These are phyloP conservation scores for Naso thynnoides DNA, from an alignment of 2,797 vertebrate genomes.

Conservation along the genomic window DNA sequence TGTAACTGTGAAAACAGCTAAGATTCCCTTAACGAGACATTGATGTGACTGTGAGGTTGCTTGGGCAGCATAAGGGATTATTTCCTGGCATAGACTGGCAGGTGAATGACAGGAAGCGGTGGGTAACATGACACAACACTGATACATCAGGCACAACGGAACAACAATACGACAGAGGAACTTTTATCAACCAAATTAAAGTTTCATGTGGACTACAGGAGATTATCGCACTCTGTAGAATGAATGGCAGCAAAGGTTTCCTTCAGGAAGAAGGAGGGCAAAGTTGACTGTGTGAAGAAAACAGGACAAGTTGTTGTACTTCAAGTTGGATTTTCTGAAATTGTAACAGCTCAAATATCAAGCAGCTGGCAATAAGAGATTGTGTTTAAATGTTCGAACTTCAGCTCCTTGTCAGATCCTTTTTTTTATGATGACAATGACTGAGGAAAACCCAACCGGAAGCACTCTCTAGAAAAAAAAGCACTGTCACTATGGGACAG, in stretches of 20 bases:
- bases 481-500: constrained; percentile 45
- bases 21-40: not conserved
- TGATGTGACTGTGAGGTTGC: constrained; percentile 10
- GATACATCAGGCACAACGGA: constrained; percentile 13
- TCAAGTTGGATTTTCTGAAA: constrained; percentile 29
- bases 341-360: not conserved
- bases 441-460: constrained; percentile 5
- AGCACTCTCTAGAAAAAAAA: constrained; percentile 49
- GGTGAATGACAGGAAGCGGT: constrained; percentile 27
- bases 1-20: constrained; percentile 2
- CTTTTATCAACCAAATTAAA: constrained; percentile 43
- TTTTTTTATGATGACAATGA: not conserved
- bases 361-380: not conserved
- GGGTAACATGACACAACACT: constrained; percentile 11
- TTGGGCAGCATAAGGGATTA: constrained; percentile 6
- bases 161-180: constrained; percentile 31
- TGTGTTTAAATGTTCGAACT: constrained; percentile 6
- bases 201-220: constrained; percentile 21
- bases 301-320: not conserved
- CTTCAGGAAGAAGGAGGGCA: constrained; percentile 4
- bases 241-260: constrained; percentile 2
- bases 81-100: constrained; percentile 6
- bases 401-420: constrained; percentile 15
- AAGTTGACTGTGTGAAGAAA: constrained; percentile 1
- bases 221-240: constrained; percentile 20